Base-by-base conservation (phyloP, 2,888 invertebrate species). In the Cosmopolites sordidus region DNA sequence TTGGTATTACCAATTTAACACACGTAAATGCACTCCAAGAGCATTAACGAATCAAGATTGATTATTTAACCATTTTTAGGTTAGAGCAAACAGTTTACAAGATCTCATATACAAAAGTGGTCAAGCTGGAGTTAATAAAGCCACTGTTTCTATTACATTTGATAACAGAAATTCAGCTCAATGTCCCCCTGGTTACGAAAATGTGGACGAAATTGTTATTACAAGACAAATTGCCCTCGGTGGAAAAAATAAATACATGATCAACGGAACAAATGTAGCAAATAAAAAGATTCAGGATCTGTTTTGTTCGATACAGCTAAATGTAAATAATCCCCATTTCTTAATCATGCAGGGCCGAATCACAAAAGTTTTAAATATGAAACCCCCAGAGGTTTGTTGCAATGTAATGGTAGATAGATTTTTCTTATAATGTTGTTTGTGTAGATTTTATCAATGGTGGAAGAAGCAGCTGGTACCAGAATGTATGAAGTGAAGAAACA, bases 331-430 rank as follows among this genome's bases (percentile, higher is more conserved):
- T 77, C 99, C 99, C 0, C 97, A 99, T 73, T 99, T 98, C 75
- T 82, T 99, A 29, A 99, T 99, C 67, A 98, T 99, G 98, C 99
- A 99, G 79, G 99, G 99, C 0, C 83, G 95, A 60, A 96, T 99
- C 62, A 98, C 98, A 1, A 98, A 99, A 78, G 98, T 99, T 1
- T 78, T 99, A 17, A 98, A 95, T 72, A 99, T 99, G 98, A 99
- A 97, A 70, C 96, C 99, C 0, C 83, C 85, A 40, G 98, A 99
- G 81, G 92, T 92, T 73, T 16, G 40, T 40, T 16, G 3, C 6
- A 15, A 40, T 9, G 5, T 16, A 3, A 16, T 40, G 9, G 9
- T 38, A 14, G 5, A 38, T 9, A 9, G n/a, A 14, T 40, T 40
- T 40, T 16, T 14, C 11, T 40, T 40, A 16, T 40, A 17, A 17